Base-by-base conservation (phyloP, 2,888 invertebrate genomes). In the Cactoblastis cactorum region DNA sequence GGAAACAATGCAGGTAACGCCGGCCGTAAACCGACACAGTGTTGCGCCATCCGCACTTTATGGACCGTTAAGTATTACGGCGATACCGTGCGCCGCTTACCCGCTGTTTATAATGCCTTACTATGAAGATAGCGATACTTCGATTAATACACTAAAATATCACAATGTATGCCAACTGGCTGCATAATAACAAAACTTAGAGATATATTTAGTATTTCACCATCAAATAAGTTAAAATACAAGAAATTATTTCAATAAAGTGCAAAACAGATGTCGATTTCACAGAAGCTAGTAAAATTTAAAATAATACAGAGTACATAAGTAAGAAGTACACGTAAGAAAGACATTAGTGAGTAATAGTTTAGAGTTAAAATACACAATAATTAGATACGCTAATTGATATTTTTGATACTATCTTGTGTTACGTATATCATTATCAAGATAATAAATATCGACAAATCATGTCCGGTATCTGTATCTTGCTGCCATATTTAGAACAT, bases 1-100 rank as follows among this genome's bases (percentile, higher is more conserved):
- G 68, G 60, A 63, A 73, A 77, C 75, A 78, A 77, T 75, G 72
- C 74, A 74, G 70, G 74, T 74, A 69, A 61, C 65, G 56, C 61
- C 32, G 56, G 55, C 59, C 56, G 58, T 69, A 68, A 69, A 68
- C 56, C 62, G 59, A 77, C 78, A 73, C 78, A 73, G 62, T 77
- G 78, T 76, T 63, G 68, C 59, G 58, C 52, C 57, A n/a, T 58
- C 62, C 56, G 52, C 61, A 58, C 56, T 81, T 82, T 81, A 82
- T 79, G 68, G 72, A 58, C 71, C 75, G 74, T 79, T 76, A 80
- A 80, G 77, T 71, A 77, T 78, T 71, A 75, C 74, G 65, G 65
- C 68, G 67, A 67, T 70, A 65, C 63, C 62, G 58, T 45, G 47
- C 50, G 51, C 49, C 43, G 53, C 39, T 49, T 54, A 54, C 52